Conservation (phyloP, 1,140 invertebrate genomes). For the Nixonia krombeini region DNA sequence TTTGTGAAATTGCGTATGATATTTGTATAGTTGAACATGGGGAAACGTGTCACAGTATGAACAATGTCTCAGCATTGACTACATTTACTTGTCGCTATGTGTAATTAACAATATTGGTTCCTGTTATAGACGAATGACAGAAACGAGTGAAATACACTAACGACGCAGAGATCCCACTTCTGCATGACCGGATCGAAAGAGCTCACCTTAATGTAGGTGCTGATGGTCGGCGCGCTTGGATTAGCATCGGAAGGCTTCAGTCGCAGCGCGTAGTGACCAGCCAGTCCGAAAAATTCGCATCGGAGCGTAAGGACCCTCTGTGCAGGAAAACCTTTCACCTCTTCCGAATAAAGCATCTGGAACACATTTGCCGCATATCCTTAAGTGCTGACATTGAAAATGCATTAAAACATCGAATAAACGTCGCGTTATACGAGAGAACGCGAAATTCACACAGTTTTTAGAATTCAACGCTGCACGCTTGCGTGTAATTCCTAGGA, state of each 20-base stretch:
- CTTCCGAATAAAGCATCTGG: constrained; percentile 78
- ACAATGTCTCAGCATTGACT: too few species aligned
- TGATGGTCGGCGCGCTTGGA: constrained; percentile 72
- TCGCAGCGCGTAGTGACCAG: constrained; percentile 81
- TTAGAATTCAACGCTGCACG: too few species aligned
- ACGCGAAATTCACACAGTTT: too few species aligned
- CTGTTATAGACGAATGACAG: too few species aligned
- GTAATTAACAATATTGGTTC: too few species aligned
- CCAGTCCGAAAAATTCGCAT: constrained; percentile 84
- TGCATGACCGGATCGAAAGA: neutral
- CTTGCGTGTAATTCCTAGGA: neutral
- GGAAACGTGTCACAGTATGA: too few species aligned
- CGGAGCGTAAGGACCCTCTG: constrained; percentile 76
- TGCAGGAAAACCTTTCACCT: constrained; percentile 79
- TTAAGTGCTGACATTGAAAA: neutral
- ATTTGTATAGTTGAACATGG: too few species aligned
- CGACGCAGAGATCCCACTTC: too few species aligned
- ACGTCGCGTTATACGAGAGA: too few species aligned
- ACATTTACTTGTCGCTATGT: too few species aligned
- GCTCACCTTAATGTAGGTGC: constrained; percentile 78
- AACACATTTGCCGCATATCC: constrained; percentile 26
- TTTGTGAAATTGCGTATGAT: too few species aligned
- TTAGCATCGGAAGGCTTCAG: constrained; percentile 74
- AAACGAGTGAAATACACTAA: too few species aligned
- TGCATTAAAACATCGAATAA: neutral